Base-by-base conservation (phyloP, 2,888 invertebrate species). In the Coelinius sp. region DNA sequence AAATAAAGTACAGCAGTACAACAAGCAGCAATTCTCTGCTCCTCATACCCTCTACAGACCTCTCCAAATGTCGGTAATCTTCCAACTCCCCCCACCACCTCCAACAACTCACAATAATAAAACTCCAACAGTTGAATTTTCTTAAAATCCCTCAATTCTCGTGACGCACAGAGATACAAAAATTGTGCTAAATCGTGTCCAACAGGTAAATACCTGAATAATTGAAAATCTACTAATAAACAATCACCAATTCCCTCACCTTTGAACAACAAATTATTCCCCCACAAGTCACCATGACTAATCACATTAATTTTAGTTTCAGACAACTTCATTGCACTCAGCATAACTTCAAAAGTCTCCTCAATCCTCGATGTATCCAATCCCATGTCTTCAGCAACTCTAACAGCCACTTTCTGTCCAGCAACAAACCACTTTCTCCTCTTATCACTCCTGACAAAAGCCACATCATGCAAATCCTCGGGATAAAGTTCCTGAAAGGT, bases 161-260 rank as follows among this genome's bases (percentile, higher is more conserved):
- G 84, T 12, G 90, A 88, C 31, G 91, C 85, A 79, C 91, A 91
- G 65, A 92, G 88, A 79, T 90, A 90, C 1, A 93, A 84, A 24
- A 91, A 85, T 25, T 90, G 84, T 83, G 91, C 89, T 1, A 92
- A 87, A 78, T 94, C 94, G 56, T 92, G 89, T 20, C 92, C 90
- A 0, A 93, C 92, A 0, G 94, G 93, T 14, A 91, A 91, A 81
- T 92, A 93, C 25, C 92, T 89, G 46, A 90, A 88, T 64, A 93
- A 88, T 85, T 94, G 94, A 80, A 92, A 94, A 84, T 94, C 94
- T 1, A 94, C 91, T 8, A 94, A 82, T 35, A 92, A 82, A 77
- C 93, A 92, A 27, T 91, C 89, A 1, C 91, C 87, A 0, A 91
- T 90, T 35, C 81, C 82, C 0, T 86, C 85, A 31, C 87, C 79